These are phyloP conservation scores for Holocentrus rufus DNA, from an alignment of 2,797 vertebrate species.

Conservation along the genomic window DNA sequence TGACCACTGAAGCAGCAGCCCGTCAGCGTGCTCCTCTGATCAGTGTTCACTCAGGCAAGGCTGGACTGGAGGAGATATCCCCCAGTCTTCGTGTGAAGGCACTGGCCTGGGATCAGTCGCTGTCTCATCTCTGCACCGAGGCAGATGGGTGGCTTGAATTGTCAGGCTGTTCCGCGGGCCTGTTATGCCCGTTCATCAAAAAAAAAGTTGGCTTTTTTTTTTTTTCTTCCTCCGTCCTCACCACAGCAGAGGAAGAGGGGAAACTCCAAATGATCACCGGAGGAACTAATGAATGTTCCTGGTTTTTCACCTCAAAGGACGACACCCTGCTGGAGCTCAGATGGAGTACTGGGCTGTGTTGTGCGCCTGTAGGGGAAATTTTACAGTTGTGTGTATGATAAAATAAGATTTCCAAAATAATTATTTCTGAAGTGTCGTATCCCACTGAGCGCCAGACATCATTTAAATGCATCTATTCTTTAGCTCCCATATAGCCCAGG, in stretches of 20 bases:
- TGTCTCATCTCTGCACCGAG: constrained; percentile 25
- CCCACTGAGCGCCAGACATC: too few relatives aligned
- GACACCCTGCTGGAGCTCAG: not conserved
- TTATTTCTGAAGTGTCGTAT: not conserved
- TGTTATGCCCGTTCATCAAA: constrained; percentile 39
- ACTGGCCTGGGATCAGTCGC: constrained; percentile 56
- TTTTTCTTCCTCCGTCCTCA: constrained; percentile 7
- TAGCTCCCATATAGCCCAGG: too few relatives aligned
- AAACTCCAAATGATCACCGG: constrained; percentile 10
- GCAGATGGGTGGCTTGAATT: constrained; percentile 51
- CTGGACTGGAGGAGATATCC: constrained; percentile 37
- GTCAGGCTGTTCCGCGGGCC: constrained; percentile 44
- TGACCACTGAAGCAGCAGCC: constrained; percentile 47
- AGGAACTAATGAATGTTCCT: constrained; percentile 17
- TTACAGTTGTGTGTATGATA: not conserved
- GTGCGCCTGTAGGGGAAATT: not conserved
- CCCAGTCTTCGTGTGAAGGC: constrained; percentile 8
- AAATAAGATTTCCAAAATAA: not conserved
- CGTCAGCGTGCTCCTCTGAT: constrained; percentile 51
- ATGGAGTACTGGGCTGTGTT: not conserved
- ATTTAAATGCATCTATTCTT: too few relatives aligned
- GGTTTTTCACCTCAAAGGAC: constrained; percentile 14
- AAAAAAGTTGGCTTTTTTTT: not conserved
- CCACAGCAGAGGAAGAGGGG: not conserved
- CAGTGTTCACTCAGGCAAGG: constrained; percentile 37